Evolutionary conservation across 2,113 vertebrate species (phyloP), one percentile per base, ranked within the genome.

Genomic region (Toxotes jaculatrix): DNA sequence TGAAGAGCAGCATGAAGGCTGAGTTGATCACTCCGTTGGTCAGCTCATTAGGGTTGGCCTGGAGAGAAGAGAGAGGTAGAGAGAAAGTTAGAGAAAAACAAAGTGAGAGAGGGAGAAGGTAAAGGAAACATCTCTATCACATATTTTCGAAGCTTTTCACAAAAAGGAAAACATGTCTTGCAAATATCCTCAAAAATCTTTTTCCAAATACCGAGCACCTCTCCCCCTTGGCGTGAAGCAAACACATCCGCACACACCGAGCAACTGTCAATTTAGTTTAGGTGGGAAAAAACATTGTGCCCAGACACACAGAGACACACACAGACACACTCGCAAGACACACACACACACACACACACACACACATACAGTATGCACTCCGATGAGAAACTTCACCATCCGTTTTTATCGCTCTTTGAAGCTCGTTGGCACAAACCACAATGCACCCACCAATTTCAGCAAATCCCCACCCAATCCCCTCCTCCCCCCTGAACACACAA

Each of bases 1-100:
- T 99, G 93, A 99, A 99, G 85, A 99, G 97, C 77, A 98, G 95
- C 96, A 97, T 96, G 95, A 99, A 99, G 91, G 97, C 98, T 51
- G 97, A 96, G 89, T 96, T 97, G 93, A 99, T 97, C 93, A 99
- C 97, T 40, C 96, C 95, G 84, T 99, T 99, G 77, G 96, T 98
- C 83, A 99, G 92, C 93, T 98, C 97, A 59, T 98, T 97, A 78
- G 97, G 95, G 87, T 96, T 97, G 93, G 97, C 97, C 98, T 99
- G 91, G 23, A 53, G 65, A 88, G 63, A 75, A 16, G 34, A 16
- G 63, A 43, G n/a, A 34, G 43, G 42, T 1, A 40, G 10, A 19
- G 21, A 12, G 12, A 36, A 13, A 3, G 10, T 16, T 31, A 27
- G 4, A 59, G 4, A 38, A 4, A 5, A 4, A 10, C 23, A 6